A percentile compares a stretch with the other conserved stretches of the same genome.
These are phyloP conservation scores for Troides oblongomaculatus DNA, from an alignment of 2,888 invertebrate species.

Conservation along the genomic window DNA sequence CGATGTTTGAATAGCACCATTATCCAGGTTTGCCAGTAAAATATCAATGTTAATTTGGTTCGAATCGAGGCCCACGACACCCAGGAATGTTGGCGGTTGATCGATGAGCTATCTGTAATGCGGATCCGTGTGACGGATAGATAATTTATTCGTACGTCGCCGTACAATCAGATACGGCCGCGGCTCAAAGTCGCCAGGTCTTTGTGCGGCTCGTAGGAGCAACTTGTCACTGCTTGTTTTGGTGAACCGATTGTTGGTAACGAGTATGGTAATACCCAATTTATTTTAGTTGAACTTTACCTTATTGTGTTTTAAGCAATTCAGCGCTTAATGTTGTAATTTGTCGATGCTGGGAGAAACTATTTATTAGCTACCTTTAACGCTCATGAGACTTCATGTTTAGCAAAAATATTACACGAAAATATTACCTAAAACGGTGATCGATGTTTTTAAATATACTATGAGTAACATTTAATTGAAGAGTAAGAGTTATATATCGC, in stretches of 20 bases:
- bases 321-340: not conserved
- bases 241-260: conserved; percentile 14
- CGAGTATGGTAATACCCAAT: conserved; percentile 17
- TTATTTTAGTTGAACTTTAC: not conserved
- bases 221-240: conserved; percentile 26
- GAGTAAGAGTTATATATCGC: too few relatives aligned
- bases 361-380: too few relatives aligned
- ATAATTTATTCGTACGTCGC: conserved; percentile 31
- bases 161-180: conserved; percentile 26
- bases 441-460: too few relatives aligned
- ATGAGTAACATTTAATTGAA: too few relatives aligned
- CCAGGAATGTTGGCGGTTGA: conserved; percentile 50
- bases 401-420: too few relatives aligned
- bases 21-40: conserved; percentile 35
- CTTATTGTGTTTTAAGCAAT: not conserved
- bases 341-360: not conserved
- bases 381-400: too few relatives aligned
- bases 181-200: conserved; percentile 26
- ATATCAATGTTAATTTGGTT: conserved; percentile 48
- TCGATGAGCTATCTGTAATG: conserved; percentile 42
- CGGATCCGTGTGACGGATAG: conserved; percentile 30
- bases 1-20: not conserved
- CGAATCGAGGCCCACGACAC: conserved; percentile 46
- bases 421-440: too few relatives aligned
- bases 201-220: conserved; percentile 19